phyloP scores from a whole-genome alignment of 2,113 vertebrate genomes.

The Xenopus laevis region DNA sequence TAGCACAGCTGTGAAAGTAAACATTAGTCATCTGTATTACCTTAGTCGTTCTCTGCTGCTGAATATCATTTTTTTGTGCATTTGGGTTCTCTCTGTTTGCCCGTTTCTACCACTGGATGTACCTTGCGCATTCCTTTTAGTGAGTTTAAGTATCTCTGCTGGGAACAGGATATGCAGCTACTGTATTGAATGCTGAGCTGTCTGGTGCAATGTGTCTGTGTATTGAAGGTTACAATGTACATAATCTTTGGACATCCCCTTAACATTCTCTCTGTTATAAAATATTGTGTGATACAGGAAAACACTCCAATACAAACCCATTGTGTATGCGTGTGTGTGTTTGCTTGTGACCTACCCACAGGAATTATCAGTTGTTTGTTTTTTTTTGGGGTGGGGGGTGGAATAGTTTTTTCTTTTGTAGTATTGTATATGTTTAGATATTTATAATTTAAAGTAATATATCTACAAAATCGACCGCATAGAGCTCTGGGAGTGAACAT shows the following conservation, averaged over 20 bases:
- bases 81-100: constrained; percentile 76
- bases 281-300: constrained; percentile 61
- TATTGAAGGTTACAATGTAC: constrained; percentile 84
- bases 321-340: constrained; percentile 27
- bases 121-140: constrained; percentile 74
- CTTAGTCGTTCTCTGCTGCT: constrained; percentile 79
- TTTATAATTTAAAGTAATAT: constrained; percentile 70
- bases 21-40: constrained; percentile 85
- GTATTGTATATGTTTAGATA: constrained; percentile 75
- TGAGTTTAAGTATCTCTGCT: constrained; percentile 70
- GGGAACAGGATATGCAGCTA: constrained; percentile 65
- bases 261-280: constrained; percentile 79
- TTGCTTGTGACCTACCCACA: constrained; percentile 63
- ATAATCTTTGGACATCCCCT: constrained; percentile 73
- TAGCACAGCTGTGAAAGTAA: constrained; percentile 97
- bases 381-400: too few species aligned
- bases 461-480: constrained; percentile 61
- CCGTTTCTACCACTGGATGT: constrained; percentile 80
- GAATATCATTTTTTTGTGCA: constrained; percentile 78
- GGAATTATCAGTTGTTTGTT: constrained; percentile 65
- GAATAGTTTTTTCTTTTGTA: constrained; percentile 69
- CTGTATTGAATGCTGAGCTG: constrained; percentile 68
- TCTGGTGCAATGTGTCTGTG: constrained; percentile 76
- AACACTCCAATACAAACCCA: constrained; percentile 60
- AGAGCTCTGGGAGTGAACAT: constrained; percentile 56